phyloP scores from a whole-genome alignment of 2,113 vertebrate species.

The Synodontis membranacea region DNA sequence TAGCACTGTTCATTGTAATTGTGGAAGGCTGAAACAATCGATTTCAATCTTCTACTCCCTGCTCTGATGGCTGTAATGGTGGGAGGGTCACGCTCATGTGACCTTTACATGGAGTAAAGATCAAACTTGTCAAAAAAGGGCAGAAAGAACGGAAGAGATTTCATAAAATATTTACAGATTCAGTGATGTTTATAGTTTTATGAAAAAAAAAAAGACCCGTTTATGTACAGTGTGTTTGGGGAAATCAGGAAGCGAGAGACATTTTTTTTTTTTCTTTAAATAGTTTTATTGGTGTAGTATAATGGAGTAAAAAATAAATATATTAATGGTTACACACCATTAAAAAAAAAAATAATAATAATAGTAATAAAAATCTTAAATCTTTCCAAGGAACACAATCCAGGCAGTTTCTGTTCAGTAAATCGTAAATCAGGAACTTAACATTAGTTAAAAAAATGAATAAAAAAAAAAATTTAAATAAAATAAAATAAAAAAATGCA shows the following conservation, averaged over 20 bases:
- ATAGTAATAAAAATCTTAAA: background rate
- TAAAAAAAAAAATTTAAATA: too few relatives aligned
- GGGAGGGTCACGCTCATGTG: background rate
- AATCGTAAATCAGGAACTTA: background rate
- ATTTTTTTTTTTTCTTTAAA: slow-evolving; percentile 33
- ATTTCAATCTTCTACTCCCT: slow-evolving; percentile 53
- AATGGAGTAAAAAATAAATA: slow-evolving; percentile 41
- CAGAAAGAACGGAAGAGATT: background rate
- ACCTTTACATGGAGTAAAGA: slow-evolving; percentile 29
- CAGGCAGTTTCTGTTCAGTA: background rate
- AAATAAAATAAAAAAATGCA: too few relatives aligned
- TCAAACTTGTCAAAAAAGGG: background rate
- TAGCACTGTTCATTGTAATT: slow-evolving; percentile 47
- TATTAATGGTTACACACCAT: background rate
- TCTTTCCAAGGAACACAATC: background rate
- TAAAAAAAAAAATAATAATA: too few relatives aligned
- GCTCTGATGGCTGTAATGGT: slow-evolving; percentile 29
- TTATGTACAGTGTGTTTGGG: background rate
- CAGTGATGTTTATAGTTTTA: background rate
- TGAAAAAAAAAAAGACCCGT: background rate
- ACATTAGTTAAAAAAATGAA: too few relatives aligned
- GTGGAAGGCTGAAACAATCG: slow-evolving; percentile 53
- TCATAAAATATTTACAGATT: background rate
- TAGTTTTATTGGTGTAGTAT: slow-evolving; percentile 40
- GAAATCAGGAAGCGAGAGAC: background rate